Evolutionary conservation across 2,113 vertebrate species (phyloP).

Genomic region (Danionella cerebrum): DNA sequence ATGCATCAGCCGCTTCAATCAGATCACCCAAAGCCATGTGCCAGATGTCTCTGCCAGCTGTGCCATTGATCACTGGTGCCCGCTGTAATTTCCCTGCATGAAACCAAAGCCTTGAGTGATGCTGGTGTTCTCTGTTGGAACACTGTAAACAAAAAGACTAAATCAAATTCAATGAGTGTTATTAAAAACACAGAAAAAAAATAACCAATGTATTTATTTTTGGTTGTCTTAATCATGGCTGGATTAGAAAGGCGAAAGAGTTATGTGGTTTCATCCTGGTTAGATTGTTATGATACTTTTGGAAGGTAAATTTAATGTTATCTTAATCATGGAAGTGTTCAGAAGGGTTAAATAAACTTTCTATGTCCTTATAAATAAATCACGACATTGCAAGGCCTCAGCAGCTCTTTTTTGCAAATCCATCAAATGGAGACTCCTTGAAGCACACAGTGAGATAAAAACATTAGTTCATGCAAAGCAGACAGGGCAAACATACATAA

Average conservation of each 20-base stretch:
- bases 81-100: not conserved
- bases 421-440: not conserved
- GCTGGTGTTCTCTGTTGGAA: no score
- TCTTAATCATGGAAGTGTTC: no score
- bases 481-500: slow-evolving; percentile 8
- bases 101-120: not conserved
- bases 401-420: not conserved
- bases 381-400: not conserved
- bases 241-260: no score
- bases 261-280: no score
- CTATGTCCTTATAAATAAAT: not conserved
- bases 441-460: slow-evolving; percentile 4
- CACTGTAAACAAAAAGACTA: no score
- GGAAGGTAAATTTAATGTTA: no score
- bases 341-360: not conserved
- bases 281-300: no score
- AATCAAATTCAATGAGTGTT: no score
- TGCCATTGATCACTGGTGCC: not conserved
- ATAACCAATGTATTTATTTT: no score
- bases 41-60: slow-evolving; percentile 1
- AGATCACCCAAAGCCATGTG: not conserved
- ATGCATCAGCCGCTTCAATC: not conserved
- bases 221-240: no score
- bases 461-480: not conserved
- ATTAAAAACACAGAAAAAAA: no score